A percentile compares a stretch with the other conserved stretches of the same genome.
phyloP scores from a whole-genome alignment of 2,888 invertebrate species.

The Melanargia galathea region DNA sequence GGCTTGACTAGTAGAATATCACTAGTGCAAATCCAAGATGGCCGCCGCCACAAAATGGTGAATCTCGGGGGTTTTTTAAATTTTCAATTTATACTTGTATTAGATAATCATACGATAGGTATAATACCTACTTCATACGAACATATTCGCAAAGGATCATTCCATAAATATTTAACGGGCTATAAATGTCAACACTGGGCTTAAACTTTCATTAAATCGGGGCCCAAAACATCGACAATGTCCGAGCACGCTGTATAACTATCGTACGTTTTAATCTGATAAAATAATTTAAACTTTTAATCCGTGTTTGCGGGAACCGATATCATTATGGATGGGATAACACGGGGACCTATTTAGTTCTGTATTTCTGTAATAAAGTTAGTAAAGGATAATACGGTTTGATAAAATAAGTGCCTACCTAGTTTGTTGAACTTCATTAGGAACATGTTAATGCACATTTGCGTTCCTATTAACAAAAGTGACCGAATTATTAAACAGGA shows the following conservation, averaged over 20 bases:
- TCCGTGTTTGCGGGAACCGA: conserved; percentile 52
- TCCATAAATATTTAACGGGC: conserved; percentile 29
- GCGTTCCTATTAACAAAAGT: too few relatives aligned
- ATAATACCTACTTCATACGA: neutral
- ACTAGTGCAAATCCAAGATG: too few relatives aligned
- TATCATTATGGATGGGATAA: conserved; percentile 22
- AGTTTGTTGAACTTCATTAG: neutral
- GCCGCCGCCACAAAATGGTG: too few relatives aligned
- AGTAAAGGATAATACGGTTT: too few relatives aligned
- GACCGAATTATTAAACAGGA: too few relatives aligned
- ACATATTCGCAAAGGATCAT: conserved; percentile 16
- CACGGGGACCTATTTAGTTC: conserved; percentile 11
- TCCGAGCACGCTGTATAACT: conserved; percentile 51
- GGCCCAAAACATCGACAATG: conserved; percentile 52
- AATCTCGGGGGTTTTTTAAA: too few relatives aligned
- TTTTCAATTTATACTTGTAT: too few relatives aligned
- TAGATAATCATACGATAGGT: too few relatives aligned
- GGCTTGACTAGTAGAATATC: too few relatives aligned
- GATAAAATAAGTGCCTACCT: too few relatives aligned
- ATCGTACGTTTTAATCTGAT: conserved; percentile 68
- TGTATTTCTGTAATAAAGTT: conserved; percentile 11
- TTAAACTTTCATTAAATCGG: conserved; percentile 66
- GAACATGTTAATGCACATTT: neutral
- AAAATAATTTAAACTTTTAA: conserved; percentile 74
- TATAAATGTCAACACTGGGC: conserved; percentile 48